These are phyloP conservation scores for Dicyrtomina minuta DNA, from an alignment of 2,888 invertebrate species.

Conservation along the genomic window DNA sequence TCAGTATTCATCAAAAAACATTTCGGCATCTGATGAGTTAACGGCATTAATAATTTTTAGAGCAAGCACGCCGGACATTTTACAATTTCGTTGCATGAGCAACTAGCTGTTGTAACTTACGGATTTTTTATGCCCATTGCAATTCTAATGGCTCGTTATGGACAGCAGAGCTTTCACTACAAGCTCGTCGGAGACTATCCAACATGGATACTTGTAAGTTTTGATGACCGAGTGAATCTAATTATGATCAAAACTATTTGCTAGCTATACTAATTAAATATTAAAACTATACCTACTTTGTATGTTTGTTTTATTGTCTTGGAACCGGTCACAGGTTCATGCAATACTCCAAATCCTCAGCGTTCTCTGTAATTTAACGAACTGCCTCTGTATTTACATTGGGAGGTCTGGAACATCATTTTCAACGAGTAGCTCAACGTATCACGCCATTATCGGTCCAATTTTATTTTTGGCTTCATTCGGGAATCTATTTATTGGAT, in stretches of 20 bases:
- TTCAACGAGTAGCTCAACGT: not conserved
- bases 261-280: no score
- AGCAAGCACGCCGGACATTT: no score
- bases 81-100: no score
- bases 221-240: no score
- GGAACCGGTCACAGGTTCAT: no score
- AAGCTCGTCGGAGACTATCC: not conserved
- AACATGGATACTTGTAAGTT: conserved; percentile 3
- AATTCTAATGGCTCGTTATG: conserved; percentile 11
- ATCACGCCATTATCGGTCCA: not conserved
- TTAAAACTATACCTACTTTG: not conserved
- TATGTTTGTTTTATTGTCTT: no score
- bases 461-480: not conserved
- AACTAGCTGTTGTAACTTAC: not conserved
- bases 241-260: no score
- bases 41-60: not conserved
- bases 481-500: not conserved
- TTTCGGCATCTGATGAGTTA: not conserved
- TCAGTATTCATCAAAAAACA: no score
- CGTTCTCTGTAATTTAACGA: not conserved
- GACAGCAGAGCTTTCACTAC: conserved; percentile 3
- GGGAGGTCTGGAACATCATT: not conserved
- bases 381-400: not conserved
- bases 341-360: not conserved
- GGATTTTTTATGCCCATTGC: conserved; percentile 4